These are phyloP conservation scores for Orycteropus afer DNA, from an alignment of 2,113 vertebrate species.

Conservation along the genomic window DNA sequence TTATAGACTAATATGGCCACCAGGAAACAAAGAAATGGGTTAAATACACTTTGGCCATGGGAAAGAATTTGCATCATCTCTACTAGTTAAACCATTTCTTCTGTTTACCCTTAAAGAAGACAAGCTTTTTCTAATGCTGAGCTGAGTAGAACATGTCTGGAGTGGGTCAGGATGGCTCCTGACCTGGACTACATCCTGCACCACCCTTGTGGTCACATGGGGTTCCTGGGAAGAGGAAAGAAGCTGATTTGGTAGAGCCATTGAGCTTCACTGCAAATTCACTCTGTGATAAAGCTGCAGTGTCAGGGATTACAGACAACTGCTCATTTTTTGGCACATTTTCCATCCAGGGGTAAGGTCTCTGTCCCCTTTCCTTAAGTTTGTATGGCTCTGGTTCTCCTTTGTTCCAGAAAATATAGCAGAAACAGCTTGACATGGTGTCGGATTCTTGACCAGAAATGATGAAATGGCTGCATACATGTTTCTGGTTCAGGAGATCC, in stretches of 20 bases:
- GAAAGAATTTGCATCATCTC: background rate
- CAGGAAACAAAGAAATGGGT: background rate
- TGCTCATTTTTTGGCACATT: rapidly evolving
- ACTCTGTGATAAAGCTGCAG: background rate
- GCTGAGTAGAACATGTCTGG: rapidly evolving
- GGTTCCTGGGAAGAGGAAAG: background rate
- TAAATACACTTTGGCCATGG: background rate
- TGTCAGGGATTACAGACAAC: rapidly evolving
- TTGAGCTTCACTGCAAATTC: rapidly evolving
- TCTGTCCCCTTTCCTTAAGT: background rate
- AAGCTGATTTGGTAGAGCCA: background rate
- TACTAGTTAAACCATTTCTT: background rate
- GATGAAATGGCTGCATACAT: background rate
- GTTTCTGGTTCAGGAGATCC: background rate
- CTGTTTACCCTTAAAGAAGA: background rate
- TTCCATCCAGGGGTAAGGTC: no score
- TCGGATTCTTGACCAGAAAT: background rate
- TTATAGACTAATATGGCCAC: no score
- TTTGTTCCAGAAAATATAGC: background rate
- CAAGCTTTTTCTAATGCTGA: background rate
- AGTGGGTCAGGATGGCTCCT: background rate
- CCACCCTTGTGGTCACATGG: rapidly evolving
- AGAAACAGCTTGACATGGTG: rapidly evolving
- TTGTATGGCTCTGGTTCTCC: background rate
- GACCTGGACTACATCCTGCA: rapidly evolving